These are phyloP conservation scores for Agelastica alni DNA, from an alignment of 2,888 invertebrate species.

Conservation along the genomic window DNA sequence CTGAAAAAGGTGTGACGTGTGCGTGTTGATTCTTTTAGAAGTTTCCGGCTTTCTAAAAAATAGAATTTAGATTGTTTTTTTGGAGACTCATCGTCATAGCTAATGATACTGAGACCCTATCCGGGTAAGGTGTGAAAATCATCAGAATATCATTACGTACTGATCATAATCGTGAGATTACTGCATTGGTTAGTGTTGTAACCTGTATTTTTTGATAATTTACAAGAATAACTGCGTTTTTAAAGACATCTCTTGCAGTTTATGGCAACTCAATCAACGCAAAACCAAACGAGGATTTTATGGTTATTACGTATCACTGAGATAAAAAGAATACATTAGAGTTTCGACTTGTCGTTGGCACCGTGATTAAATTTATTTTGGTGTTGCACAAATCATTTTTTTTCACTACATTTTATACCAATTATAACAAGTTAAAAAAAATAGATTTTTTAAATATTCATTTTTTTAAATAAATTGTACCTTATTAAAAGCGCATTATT, in stretches of 20 bases:
- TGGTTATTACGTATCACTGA: constrained; percentile 7
- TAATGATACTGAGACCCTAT: constrained; percentile 13
- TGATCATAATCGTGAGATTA: constrained; percentile 10
- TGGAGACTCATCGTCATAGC: constrained; percentile 3
- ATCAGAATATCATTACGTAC: constrained; percentile 22
- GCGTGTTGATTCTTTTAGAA: constrained; percentile 18
- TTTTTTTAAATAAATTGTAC: too few relatives aligned
- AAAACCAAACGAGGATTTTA: constrained; percentile 5
- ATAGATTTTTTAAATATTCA: too few relatives aligned
- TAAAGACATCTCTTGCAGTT: constrained; percentile 6
- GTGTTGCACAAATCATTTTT: too few relatives aligned
- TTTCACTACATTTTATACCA: too few relatives aligned
- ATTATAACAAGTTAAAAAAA: too few relatives aligned
- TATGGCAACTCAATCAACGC: constrained; percentile 14
- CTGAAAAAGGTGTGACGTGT: constrained; percentile 24
- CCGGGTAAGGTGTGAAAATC: constrained; percentile 19
- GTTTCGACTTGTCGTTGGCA: too few relatives aligned
- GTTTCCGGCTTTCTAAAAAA: constrained; percentile 19
- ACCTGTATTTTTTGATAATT: constrained; percentile 17
- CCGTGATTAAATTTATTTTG: too few relatives aligned
- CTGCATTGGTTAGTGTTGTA: constrained; percentile 11
- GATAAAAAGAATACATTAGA: too few relatives aligned
- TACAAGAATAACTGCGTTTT: constrained; percentile 4
- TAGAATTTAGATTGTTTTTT: constrained; percentile 6
- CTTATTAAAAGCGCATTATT: too few relatives aligned